A percentile compares a stretch with the other conserved stretches of the same genome.
Conservation (phyloP, 2,888 invertebrate genomes). For the Urechis unicinctus region DNA sequence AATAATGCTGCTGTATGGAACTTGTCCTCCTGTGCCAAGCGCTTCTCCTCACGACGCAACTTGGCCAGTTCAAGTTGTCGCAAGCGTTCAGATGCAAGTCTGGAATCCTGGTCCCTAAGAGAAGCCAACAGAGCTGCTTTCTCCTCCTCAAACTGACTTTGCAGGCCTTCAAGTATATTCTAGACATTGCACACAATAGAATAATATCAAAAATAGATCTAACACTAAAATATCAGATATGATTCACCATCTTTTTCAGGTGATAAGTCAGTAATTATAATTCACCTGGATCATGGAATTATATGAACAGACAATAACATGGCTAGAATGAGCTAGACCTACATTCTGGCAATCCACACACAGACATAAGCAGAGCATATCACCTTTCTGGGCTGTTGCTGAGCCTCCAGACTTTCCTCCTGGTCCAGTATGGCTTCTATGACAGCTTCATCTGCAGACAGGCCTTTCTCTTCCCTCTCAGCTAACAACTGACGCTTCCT, state of each 20-base stretch:
- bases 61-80: constrained; percentile 9
- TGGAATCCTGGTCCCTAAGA: constrained; percentile 26
- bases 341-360: too few relatives aligned
- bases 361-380: not conserved
- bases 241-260: too few relatives aligned
- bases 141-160: constrained; percentile 37
- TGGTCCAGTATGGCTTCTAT: constrained; percentile 24
- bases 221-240: too few relatives aligned
- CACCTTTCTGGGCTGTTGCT: not conserved
- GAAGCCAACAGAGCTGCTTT: constrained; percentile 29
- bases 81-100: constrained; percentile 5
- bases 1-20: constrained; percentile 18
- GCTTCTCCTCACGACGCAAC: constrained; percentile 26
- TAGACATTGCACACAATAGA: constrained; percentile 9
- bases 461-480: constrained; percentile 29
- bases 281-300: too few relatives aligned
- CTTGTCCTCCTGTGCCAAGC: constrained; percentile 29
- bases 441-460: constrained; percentile 29
- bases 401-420: constrained; percentile 19
- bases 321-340: too few relatives aligned
- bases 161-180: constrained; percentile 35
- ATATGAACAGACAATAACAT: too few relatives aligned
- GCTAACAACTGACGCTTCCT: constrained; percentile 25
- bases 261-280: too few relatives aligned
- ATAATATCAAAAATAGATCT: not conserved